phyloP scores from a whole-genome alignment of 2,888 invertebrate species.

The Lypha dubia region DNA sequence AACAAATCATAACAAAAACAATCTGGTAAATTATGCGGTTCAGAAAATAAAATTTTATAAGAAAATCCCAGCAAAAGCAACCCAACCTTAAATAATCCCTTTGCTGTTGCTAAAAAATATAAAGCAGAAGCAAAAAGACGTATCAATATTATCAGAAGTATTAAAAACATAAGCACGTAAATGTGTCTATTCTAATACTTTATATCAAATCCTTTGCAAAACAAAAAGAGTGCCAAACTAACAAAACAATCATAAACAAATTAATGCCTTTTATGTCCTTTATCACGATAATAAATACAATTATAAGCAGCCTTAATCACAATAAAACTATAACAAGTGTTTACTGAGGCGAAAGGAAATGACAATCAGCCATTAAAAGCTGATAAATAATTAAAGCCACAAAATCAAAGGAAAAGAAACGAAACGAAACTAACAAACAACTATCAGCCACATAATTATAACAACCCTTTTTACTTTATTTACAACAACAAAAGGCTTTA shows the following conservation, averaged over 20 bases:
- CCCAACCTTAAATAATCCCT: no score
- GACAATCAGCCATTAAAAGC: constrained; percentile 33
- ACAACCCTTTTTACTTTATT: constrained; percentile 40
- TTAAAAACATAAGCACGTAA: background rate
- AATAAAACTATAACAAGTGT: constrained; percentile 24
- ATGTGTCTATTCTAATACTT: no score
- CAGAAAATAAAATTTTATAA: no score
- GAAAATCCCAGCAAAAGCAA: no score
- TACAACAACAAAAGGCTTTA: background rate
- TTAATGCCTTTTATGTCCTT: constrained; percentile 18
- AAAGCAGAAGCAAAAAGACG: background rate
- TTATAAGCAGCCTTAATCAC: constrained; percentile 17
- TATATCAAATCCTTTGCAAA: background rate
- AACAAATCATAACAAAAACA: background rate
- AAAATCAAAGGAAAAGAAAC: constrained; percentile 45
- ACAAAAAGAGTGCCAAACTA: background rate
- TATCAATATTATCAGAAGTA: background rate
- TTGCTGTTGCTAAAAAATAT: no score
- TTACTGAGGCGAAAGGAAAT: constrained; percentile 9
- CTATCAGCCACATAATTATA: background rate
- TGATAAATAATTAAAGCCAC: constrained; percentile 55
- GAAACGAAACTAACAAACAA: constrained; percentile 27
- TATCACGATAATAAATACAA: constrained; percentile 44
- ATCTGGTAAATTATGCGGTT: background rate
- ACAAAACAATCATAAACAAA: constrained; percentile 2